Base-by-base conservation (phyloP, 2,888 invertebrate genomes). In the Antitype chi region DNA sequence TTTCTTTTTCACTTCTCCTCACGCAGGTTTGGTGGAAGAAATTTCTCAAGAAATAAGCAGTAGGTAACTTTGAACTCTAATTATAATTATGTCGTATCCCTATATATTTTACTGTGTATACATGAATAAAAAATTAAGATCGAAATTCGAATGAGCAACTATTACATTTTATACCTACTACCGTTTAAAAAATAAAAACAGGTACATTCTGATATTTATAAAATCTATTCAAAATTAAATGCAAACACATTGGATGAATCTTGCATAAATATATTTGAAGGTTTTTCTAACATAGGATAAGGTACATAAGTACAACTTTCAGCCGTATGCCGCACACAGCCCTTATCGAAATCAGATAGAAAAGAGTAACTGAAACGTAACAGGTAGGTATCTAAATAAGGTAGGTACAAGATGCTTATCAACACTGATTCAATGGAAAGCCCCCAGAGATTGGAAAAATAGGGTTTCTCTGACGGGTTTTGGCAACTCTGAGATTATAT, bases 341-440 rank as follows among this genome's bases (percentile, higher is more conserved):
- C 76, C 71, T 70, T 85, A 81, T 84, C 81, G 70, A 62, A 67
- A 80, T 78, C 84, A 76, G 81, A 81, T 79, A 84, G 66, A 74
- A 78, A 62, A 55, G 70, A 76, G 64, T 86, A 82, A 76, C 76
- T 87, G 74, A 84, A 86, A 86, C 84, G 86, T 84, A 88, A 81
- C 85, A 86, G 85, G 79, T 86, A 86, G 85, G 77, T 86, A 88
- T 80, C 82, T 88, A 82, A 86, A 88, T 88, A 87, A 86, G 74
- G 77, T 80, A 77, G 76, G 74, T 81, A 77, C 79, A 84, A 86
- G 87, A 89, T 90, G 80, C 85, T 90, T 90, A 91, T 91, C 90
- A 86, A 87, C 86, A 78, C 86, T 87, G 88, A 88, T 89, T 89
- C 81, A 82, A 87, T 83, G 78, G 81, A 85, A 86, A 87, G 70